These are phyloP conservation scores for Hyposoter didymator DNA, from an alignment of 2,888 invertebrate species.

Conservation along the genomic window DNA sequence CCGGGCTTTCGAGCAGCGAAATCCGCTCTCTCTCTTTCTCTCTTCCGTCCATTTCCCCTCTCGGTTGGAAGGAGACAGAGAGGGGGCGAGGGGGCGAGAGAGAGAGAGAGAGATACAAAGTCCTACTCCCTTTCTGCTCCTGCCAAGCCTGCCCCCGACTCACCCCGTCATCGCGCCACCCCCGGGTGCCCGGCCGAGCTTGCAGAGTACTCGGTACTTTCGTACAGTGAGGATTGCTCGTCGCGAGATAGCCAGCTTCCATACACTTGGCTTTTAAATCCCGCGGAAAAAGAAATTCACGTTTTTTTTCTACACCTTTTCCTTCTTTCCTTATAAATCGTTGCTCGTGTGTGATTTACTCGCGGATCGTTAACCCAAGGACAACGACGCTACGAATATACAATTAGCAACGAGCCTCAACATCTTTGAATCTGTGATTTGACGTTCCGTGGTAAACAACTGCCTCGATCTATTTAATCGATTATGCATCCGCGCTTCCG, in stretches of 20 bases:
- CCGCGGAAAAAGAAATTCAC: not conserved
- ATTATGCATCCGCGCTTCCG: constrained; percentile 11
- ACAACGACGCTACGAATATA: not conserved
- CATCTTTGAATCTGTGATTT: not conserved
- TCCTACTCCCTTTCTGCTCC: constrained; percentile 66
- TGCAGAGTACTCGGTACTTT: constrained; percentile 70
- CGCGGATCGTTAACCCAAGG: too few species aligned
- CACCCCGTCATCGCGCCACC: constrained; percentile 69
- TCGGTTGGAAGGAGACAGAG: not conserved
- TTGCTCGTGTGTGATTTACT: not conserved
- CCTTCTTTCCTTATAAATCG: too few species aligned
- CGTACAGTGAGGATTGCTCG: constrained; percentile 65
- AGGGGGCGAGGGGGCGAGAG: not conserved
- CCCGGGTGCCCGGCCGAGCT: constrained; percentile 73
- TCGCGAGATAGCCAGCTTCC: constrained; percentile 17
- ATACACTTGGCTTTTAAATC: constrained; percentile 18
- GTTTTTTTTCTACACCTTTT: not conserved
- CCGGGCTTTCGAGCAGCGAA: constrained; percentile 67
- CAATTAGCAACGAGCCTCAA: not conserved
- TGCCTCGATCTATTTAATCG: not conserved
- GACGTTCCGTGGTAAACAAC: not conserved
- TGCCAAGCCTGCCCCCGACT: constrained; percentile 62
- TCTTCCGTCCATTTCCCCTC: constrained; percentile 18
- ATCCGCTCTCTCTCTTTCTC: constrained; percentile 25
- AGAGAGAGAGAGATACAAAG: not conserved